phyloP scores from a whole-genome alignment of 2,797 vertebrate species.

The Poecilia picta region DNA sequence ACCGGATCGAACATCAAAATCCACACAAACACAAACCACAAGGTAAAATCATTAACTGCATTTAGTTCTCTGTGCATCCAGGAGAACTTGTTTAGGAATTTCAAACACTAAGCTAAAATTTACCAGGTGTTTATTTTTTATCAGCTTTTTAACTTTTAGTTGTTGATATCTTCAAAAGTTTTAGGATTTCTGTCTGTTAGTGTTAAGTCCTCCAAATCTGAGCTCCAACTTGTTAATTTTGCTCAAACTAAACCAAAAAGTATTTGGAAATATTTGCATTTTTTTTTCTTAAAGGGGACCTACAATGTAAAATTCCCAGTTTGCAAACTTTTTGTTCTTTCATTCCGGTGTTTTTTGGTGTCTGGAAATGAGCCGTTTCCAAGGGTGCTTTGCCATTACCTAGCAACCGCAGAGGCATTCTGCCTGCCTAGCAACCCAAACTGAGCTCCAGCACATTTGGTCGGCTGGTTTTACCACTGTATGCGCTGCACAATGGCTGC shows the following conservation, averaged over 20 bases:
- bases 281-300: too few relatives aligned
- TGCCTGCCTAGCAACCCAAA: too few relatives aligned
- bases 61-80: neutral
- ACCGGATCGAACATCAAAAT: neutral
- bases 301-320: neutral
- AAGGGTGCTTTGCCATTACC: too few relatives aligned
- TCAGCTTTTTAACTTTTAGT: neutral
- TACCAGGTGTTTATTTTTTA: neutral
- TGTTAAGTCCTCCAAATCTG: neutral
- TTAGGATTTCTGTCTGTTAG: neutral
- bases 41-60: neutral
- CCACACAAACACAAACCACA: neutral
- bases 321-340: too few relatives aligned
- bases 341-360: too few relatives aligned
- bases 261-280: neutral
- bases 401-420: too few relatives aligned
- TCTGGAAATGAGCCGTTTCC: too few relatives aligned
- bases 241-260: neutral
- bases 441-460: too few relatives aligned
- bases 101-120: neutral
- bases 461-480: too few relatives aligned
- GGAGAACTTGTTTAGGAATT: neutral
- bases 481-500: too few relatives aligned
- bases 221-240: neutral
- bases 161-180: neutral